Base-by-base conservation (phyloP, 2,113 vertebrate species). In the Polypterus bichir region DNA sequence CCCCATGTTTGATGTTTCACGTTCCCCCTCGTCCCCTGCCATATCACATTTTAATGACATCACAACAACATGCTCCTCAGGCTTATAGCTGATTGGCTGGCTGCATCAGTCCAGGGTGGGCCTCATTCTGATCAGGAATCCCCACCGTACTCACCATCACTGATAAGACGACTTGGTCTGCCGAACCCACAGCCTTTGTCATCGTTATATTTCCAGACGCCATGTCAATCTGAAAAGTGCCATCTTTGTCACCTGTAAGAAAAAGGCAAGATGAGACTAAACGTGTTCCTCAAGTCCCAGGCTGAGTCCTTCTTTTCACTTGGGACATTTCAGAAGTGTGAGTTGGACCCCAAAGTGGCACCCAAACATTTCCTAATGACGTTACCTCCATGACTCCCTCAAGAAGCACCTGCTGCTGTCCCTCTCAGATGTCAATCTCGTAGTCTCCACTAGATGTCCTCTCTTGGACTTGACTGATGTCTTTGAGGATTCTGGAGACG, bases 181-280 rank as follows among this genome's bases (percentile, higher is more conserved):
- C 44, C 1, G 83, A 76, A 49, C 88, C 80, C 4, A 77, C 83
- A 57, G 67, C 66, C 71, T 87, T 89, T 3, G 75, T 70, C 91
- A 93, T 91, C 3, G 83, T 87, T 68, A 94, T 81, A 64, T 89
- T 91, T 45, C 91, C 91, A 0, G 83, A 84, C 9, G 72, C 73
- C 45, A 72, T 73, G 49, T 86, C 69, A 11, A 94, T 77, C 61
- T 77, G 76, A 76, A 93, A 93, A 27, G 87, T 71, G 1, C 74
- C 62, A 0, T 83, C 77, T 46, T 74, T 68, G 2, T 94, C 77
- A 67, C 91, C 91, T 94, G 66, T 47, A 45, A 48, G 66, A 64
- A 80, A 62, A 1, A 3, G 57, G 48, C 61, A 62, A 44, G 64
- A 49, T 47, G 51, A 57, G 4, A 49, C 27, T 48, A 64, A 59